Percentiles rank a stretch among this genome's conserved stretches.
phyloP scores from a whole-genome alignment of 2,113 vertebrate species.

The Hydrolagus affinis region DNA sequence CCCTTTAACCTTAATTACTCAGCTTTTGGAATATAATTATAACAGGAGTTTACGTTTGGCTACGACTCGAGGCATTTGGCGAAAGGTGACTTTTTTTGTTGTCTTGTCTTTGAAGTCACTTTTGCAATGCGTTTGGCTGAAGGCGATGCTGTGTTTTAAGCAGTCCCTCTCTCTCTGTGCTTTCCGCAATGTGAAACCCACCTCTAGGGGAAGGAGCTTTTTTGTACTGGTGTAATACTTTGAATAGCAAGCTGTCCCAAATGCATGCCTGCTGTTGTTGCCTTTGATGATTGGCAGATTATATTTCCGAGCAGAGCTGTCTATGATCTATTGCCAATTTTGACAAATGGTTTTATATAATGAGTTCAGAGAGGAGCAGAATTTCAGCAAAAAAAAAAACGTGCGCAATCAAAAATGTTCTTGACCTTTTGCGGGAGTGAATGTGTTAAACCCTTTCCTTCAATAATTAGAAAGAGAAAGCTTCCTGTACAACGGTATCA shows the following conservation, averaged over 20 bases:
- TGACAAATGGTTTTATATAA: slow-evolving; percentile 14
- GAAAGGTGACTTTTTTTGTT: too few relatives aligned
- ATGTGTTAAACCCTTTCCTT: too few relatives aligned
- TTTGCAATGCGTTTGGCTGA: not conserved
- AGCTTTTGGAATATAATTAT: not conserved
- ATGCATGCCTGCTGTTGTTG: not conserved
- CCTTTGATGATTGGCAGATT: not conserved
- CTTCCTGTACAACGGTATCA: too few relatives aligned
- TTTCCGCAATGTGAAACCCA: not conserved
- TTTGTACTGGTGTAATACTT: not conserved
- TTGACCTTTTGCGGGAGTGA: too few relatives aligned
- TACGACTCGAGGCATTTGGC: not conserved
- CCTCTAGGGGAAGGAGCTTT: not conserved
- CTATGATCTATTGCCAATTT: not conserved
- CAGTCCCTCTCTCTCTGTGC: not conserved
- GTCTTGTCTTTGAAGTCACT: not conserved
- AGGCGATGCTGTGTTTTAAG: not conserved
- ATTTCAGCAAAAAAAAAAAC: not conserved
- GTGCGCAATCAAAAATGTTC: too few relatives aligned
- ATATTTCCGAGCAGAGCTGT: not conserved
- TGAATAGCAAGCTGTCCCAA: not conserved
- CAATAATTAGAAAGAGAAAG: too few relatives aligned
- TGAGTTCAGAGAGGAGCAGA: not conserved
- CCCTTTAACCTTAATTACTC: not conserved
- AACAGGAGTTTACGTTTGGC: not conserved